Evolutionary conservation across 2,797 vertebrate genomes (phyloP).

Genomic region (Rhadinocentrus ornatus): DNA sequence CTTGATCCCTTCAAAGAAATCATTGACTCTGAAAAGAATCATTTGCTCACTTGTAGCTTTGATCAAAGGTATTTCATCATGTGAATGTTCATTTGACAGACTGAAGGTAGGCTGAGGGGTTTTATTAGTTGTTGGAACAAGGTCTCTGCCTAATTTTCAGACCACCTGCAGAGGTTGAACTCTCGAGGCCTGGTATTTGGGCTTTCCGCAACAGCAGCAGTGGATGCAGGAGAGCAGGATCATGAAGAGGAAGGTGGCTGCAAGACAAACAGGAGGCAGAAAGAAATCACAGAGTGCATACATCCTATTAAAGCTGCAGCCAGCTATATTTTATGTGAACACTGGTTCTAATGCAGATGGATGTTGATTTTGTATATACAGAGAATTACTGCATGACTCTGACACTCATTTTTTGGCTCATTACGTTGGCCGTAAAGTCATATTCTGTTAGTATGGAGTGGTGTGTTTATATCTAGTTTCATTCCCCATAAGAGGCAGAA

Average conservation of each 20-base stretch:
- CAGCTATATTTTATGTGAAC: too few species aligned
- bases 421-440: neutral
- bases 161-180: slow-evolving; percentile 64
- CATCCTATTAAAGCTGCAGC: too few species aligned
- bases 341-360: too few species aligned
- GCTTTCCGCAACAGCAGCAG: slow-evolving; percentile 72
- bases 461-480: too few species aligned
- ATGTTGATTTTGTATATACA: neutral
- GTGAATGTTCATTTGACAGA: neutral
- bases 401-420: neutral
- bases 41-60: neutral
- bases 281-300: neutral
- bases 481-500: neutral
- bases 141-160: slow-evolving; percentile 42
- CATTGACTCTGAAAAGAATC: slow-evolving; percentile 5
- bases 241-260: slow-evolving; percentile 76
- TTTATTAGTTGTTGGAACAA: slow-evolving; percentile 3
- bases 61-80: neutral
- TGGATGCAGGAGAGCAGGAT: slow-evolving; percentile 68
- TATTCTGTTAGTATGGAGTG: neutral
- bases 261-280: slow-evolving; percentile 18
- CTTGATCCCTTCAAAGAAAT: neutral
- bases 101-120: neutral
- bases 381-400: neutral
- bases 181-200: slow-evolving; percentile 69